Evolutionary conservation across 2,113 vertebrate species (phyloP).

Genomic region (Calyptommatus sinebrachiatus): DNA sequence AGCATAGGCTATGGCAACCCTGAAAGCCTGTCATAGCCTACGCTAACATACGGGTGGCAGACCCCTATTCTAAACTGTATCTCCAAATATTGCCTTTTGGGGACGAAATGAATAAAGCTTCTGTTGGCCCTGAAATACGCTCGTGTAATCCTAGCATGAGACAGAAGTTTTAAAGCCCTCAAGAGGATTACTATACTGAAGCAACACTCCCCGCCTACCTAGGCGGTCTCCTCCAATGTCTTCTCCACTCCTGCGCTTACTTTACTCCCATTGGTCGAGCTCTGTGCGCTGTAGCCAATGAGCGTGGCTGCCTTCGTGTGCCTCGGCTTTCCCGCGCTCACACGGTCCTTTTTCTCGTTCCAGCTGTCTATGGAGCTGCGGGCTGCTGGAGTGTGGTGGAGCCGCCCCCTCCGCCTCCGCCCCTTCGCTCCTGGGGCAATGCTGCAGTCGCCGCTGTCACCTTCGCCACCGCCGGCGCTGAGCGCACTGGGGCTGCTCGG

Average conservation of each 20-base stretch:
- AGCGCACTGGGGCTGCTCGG: slow-evolving; percentile 24
- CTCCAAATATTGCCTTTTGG: too few relatives aligned
- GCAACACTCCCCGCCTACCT: too few relatives aligned
- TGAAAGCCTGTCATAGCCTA: too few relatives aligned
- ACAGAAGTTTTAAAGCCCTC: too few relatives aligned
- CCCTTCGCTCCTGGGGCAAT: slow-evolving; percentile 36
- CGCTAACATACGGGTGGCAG: too few relatives aligned
- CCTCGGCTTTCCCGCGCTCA: slow-evolving; percentile 26
- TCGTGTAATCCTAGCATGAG: too few relatives aligned
- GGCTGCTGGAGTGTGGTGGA: background rate
- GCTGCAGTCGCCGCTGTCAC: slow-evolving; percentile 28
- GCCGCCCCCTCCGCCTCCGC: slow-evolving; percentile 24
- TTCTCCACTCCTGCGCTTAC: background rate
- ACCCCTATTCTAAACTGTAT: too few relatives aligned
- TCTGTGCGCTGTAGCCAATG: background rate
- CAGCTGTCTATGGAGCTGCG: slow-evolving; percentile 66
- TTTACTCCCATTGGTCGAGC: slow-evolving; percentile 9
- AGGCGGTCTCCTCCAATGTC: too few relatives aligned
- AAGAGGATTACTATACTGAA: too few relatives aligned
- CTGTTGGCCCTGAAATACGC: too few relatives aligned
- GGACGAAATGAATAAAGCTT: too few relatives aligned
- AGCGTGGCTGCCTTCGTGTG: background rate
- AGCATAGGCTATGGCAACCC: too few relatives aligned
- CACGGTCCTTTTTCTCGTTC: slow-evolving; percentile 44
- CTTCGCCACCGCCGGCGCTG: slow-evolving; percentile 13